Conservation (phyloP, 1,140 invertebrate genomes). For the Calephelis nemesis region DNA sequence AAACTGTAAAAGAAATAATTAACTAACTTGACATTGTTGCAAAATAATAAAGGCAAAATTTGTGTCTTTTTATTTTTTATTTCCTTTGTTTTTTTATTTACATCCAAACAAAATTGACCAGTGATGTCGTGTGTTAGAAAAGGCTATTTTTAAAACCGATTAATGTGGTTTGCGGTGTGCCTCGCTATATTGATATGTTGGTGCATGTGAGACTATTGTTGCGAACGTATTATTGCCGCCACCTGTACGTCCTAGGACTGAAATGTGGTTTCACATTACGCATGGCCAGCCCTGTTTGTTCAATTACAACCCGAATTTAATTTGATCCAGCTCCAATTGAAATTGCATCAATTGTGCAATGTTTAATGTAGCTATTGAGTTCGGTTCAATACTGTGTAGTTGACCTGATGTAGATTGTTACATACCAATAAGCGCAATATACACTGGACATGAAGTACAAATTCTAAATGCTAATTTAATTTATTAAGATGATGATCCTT, state of each 20-base stretch:
- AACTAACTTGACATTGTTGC: too few species aligned
- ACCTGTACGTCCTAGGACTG: neutral
- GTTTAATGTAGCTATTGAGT: constrained; percentile 16
- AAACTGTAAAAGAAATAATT: too few species aligned
- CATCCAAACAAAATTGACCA: too few species aligned
- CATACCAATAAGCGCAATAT: neutral
- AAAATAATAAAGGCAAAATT: too few species aligned
- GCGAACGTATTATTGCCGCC: neutral
- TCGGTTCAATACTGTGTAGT: constrained; percentile 7
- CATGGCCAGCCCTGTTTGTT: constrained; percentile 1
- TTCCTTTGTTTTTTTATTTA: too few species aligned
- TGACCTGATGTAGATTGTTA: constrained; percentile 6
- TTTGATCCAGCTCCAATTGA: constrained; percentile 14
- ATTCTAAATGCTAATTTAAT: too few species aligned
- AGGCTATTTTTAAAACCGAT: neutral
- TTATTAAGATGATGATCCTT: too few species aligned
- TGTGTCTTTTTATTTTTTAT: too few species aligned
- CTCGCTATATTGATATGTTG: neutral
- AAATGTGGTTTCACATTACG: constrained; percentile 17
- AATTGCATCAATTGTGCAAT: constrained; percentile 20
- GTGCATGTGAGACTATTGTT: neutral
- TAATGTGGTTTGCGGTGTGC: neutral
- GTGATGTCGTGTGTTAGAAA: too few species aligned
- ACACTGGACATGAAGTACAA: neutral
- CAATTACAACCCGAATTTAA: constrained; percentile 22